Conservation (phyloP, 1,140 invertebrate genomes). For the Drosophila truncata region DNA sequence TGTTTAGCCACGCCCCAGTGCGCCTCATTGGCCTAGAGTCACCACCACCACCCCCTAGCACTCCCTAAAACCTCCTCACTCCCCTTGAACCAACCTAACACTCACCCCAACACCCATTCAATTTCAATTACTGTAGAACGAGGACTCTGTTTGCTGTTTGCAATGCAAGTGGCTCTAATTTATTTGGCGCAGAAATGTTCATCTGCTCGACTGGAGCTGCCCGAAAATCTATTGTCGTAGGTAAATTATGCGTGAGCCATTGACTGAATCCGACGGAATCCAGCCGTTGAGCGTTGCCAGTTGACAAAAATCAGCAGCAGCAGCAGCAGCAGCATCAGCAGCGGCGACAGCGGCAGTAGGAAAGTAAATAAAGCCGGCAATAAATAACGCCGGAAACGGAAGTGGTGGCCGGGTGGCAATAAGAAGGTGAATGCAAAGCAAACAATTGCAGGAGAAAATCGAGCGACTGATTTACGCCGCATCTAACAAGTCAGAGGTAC, state of each 20-base stretch:
- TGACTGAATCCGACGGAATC: constrained; percentile 21
- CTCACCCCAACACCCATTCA: constrained; percentile 30
- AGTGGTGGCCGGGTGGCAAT: constrained; percentile 19
- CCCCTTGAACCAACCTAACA: neutral
- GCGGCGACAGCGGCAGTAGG: neutral
- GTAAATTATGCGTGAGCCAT: constrained; percentile 55
- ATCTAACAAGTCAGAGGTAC: constrained; percentile 8
- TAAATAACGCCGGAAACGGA: constrained; percentile 48
- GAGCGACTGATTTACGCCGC: constrained; percentile 27
- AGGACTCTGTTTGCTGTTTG: constrained; percentile 33
- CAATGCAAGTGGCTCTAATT: constrained; percentile 39
- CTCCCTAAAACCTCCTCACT: neutral
- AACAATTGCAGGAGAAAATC: constrained; percentile 41
- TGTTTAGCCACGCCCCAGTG: constrained; percentile 15
- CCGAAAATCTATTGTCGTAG: constrained; percentile 57
- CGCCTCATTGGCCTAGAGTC: constrained; percentile 6
- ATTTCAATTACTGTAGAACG: constrained; percentile 47
- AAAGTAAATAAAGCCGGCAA: constrained; percentile 44
- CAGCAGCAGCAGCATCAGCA: neutral
- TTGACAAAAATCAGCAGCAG: constrained; percentile 46
- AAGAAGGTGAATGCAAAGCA: constrained; percentile 24
- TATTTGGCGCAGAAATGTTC: constrained; percentile 50
- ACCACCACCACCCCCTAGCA: neutral
- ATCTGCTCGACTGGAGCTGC: constrained; percentile 48
- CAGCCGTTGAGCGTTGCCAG: constrained; percentile 17